Percentiles rank a stretch among this genome's conserved stretches.
Conservation (phyloP, 2,113 vertebrate species). For the Argyrosomus japonicus region DNA sequence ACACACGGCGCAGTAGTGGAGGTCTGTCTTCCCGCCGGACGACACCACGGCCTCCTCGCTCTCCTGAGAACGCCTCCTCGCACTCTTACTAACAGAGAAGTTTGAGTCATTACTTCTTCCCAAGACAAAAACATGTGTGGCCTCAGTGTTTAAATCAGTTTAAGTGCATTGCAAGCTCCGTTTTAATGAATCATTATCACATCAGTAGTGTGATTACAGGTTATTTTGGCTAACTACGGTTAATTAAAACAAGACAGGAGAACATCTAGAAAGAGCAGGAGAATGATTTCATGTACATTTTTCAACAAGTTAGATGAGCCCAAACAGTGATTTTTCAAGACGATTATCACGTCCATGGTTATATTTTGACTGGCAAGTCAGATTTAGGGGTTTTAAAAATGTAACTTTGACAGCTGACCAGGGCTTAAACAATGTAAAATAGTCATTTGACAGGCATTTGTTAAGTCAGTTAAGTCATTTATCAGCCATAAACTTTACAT, state of each 20-base stretch:
- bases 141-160: background rate
- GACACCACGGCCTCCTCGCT: conserved; percentile 79
- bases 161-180: background rate
- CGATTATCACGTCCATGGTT: too few relatives aligned
- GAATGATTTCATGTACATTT: background rate
- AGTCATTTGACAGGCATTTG: background rate
- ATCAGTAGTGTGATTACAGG: background rate
- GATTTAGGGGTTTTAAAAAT: background rate
- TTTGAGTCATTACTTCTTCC: conserved; percentile 16
- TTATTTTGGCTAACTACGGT: background rate
- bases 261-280: background rate
- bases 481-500: background rate
- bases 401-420: background rate
- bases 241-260: background rate
- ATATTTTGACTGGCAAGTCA: too few relatives aligned
- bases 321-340: too few relatives aligned
- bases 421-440: background rate
- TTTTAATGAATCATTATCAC: background rate
- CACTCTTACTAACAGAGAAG: conserved; percentile 81
- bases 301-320: too few relatives aligned
- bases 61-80: conserved; percentile 82
- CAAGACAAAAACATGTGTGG: background rate
- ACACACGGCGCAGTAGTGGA: conserved; percentile 96
- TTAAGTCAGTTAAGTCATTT: background rate
- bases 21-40: conserved; percentile 87